Evolutionary conservation across 2,797 vertebrate species (phyloP), one percentile per base, ranked within the genome.

Genomic region (Betta splendens): DNA sequence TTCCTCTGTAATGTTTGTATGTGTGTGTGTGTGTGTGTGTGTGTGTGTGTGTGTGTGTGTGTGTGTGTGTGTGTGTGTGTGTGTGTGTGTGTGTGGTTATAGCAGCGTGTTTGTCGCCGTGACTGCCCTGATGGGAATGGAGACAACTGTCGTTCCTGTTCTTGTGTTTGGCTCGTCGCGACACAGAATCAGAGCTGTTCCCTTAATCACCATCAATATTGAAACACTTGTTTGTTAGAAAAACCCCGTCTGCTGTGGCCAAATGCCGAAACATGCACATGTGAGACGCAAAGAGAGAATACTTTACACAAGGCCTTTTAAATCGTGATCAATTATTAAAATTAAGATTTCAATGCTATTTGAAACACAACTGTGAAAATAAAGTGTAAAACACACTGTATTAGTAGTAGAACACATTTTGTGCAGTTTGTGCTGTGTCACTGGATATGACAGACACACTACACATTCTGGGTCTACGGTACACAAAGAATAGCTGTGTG

Each of bases 191-290:
- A 33, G 60, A 80, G 64, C 36, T 33, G 64, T 50, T 69, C 64
- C 22, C 50, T 69, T 85, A 73, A 79, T 81, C 61, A 70, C 57
- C 75, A 80, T 86, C 56, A 85, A 87, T 85, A 83, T 85, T 85
- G 77, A 28, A 87, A 44, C 0, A 1, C 45, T 55, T 70, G 63
- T 81, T 85, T 85, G 77, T 79, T 86, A 63, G 29, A 75, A 71
- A n/a, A 76, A 59, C 54, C 64, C 67, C 57, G 64, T 64, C 48
- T 53, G 39, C 2, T 9, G 39, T 16, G 21, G 39, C 12, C 54
- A 38, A 29, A 26, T 13, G 22, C 17, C 52, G 32, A 20, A 0
- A 36, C 40, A 13, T 61, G 18, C 16, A 16, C 12, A 32, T 55
- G 21, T 35, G 17, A 2, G 3, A 28, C 47, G 22, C 46, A 52